Evolutionary conservation across 2,797 vertebrate genomes (phyloP).

Genomic region (Peromyscus melanophrys): DNA sequence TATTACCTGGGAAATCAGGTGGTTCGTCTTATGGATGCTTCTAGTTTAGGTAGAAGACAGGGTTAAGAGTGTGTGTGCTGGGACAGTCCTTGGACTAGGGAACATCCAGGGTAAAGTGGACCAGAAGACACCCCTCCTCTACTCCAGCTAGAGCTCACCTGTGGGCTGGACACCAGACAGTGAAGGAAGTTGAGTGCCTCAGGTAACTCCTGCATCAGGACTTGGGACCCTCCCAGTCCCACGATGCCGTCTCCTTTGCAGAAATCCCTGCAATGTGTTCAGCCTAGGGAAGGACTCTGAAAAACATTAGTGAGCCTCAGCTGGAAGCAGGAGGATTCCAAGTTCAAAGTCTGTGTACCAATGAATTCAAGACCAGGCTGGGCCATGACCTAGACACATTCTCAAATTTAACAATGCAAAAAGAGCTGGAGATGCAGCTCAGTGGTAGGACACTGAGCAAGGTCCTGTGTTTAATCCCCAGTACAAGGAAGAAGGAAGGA

Average conservation of each 20-base stretch:
- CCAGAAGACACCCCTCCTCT: neutral
- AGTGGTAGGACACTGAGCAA: neutral
- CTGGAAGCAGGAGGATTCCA: neutral
- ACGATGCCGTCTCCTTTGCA: neutral
- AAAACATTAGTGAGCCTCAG: neutral
- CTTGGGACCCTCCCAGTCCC: rapidly evolving
- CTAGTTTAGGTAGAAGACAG: constrained; percentile 60
- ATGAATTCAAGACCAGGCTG: neutral
- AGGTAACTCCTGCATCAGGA: neutral
- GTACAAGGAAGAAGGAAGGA: neutral
- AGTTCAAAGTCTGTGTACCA: neutral
- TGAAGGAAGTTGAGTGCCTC: neutral
- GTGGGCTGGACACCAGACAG: neutral
- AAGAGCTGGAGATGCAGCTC: neutral
- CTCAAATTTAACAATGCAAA: neutral
- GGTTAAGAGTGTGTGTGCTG: neutral
- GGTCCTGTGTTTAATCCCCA: too few species aligned
- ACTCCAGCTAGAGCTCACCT: neutral
- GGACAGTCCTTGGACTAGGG: neutral
- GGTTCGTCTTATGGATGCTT: constrained; percentile 56
- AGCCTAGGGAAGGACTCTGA: neutral
- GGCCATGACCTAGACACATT: neutral
- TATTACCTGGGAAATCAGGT: constrained; percentile 45
- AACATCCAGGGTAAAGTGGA: neutral
- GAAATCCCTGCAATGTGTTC: neutral